A percentile compares a stretch with the other conserved stretches of the same genome.
Evolutionary conservation across 1,140 invertebrate species (phyloP).

Genomic region (Propsilocerus akamusi): DNA sequence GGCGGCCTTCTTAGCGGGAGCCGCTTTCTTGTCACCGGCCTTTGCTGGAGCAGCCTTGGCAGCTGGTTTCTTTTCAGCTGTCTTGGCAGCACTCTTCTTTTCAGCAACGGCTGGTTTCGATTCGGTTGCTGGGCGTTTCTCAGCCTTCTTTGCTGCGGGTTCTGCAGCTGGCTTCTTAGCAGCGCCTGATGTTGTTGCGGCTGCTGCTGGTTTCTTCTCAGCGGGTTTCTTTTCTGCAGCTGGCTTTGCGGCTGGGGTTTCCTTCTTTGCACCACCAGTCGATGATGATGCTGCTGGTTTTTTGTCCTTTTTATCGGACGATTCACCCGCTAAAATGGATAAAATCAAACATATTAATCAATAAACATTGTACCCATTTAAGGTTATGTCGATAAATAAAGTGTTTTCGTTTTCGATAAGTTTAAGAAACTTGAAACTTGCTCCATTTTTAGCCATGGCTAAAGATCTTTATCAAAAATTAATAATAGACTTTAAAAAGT

Average conservation of each 20-base stretch:
- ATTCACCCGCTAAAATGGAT: slow-evolving; percentile 9
- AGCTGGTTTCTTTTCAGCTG: slow-evolving; percentile 16
- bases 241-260: slow-evolving; percentile 18
- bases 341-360: neutral
- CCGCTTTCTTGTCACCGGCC: slow-evolving; percentile 15
- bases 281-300: slow-evolving; percentile 18
- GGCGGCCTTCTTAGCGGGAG: slow-evolving; percentile 24
- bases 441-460: too few species aligned
- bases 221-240: slow-evolving; percentile 29
- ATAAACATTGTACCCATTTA: neutral
- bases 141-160: slow-evolving; percentile 15
- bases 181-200: slow-evolving; percentile 18
- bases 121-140: slow-evolving; percentile 19
- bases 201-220: slow-evolving; percentile 43
- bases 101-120: slow-evolving; percentile 22
- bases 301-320: slow-evolving; percentile 14
- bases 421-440: too few species aligned
- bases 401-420: too few species aligned
- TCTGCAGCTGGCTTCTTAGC: slow-evolving; percentile 16
- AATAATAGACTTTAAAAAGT: too few species aligned
- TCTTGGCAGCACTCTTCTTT: slow-evolving; percentile 20
- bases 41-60: too few species aligned
- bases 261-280: slow-evolving; percentile 26
- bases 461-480: too few species aligned
- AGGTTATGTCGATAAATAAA: too few species aligned